Percentiles rank a stretch among this genome's conserved stretches.
Evolutionary conservation across 2,797 vertebrate species (phyloP).

Genomic region (Buceros bicornis): DNA sequence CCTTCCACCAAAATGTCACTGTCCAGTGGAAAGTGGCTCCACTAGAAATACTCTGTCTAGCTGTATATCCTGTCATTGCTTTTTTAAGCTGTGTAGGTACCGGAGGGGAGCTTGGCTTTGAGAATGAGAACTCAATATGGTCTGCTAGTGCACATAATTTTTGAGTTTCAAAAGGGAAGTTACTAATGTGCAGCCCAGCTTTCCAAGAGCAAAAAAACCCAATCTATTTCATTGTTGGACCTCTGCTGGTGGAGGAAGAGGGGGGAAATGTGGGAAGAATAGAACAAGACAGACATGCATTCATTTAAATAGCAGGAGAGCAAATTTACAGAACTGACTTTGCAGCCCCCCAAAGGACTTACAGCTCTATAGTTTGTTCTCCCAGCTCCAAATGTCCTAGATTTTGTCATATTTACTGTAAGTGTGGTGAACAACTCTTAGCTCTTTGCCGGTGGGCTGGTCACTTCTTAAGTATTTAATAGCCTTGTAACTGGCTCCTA

Average conservation of each 20-base stretch:
- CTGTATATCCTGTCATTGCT: background rate
- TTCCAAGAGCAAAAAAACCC: background rate
- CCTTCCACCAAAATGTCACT: constrained; percentile 35
- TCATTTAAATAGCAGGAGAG: background rate
- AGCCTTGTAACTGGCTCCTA: background rate
- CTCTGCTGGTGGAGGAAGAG: background rate
- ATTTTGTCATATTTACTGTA: background rate
- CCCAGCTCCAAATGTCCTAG: background rate
- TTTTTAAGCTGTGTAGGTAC: background rate
- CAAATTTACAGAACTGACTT: background rate
- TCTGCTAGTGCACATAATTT: background rate
- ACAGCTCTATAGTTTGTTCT: background rate
- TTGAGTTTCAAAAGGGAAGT: constrained; percentile 29
- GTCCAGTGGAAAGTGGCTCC: background rate
- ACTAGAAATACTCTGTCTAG: constrained; percentile 19
- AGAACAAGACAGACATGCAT: background rate
- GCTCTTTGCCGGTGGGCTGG: background rate
- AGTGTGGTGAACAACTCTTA: background rate
- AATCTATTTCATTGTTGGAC: background rate
- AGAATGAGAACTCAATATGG: background rate
- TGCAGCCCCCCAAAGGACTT: background rate
- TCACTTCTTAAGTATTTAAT: background rate
- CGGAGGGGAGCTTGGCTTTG: background rate
- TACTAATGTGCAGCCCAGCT: background rate
- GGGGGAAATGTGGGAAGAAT: background rate